Evolutionary conservation across 2,113 vertebrate species (phyloP).

Genomic region (Phyllopteryx taeniolatus): DNA sequence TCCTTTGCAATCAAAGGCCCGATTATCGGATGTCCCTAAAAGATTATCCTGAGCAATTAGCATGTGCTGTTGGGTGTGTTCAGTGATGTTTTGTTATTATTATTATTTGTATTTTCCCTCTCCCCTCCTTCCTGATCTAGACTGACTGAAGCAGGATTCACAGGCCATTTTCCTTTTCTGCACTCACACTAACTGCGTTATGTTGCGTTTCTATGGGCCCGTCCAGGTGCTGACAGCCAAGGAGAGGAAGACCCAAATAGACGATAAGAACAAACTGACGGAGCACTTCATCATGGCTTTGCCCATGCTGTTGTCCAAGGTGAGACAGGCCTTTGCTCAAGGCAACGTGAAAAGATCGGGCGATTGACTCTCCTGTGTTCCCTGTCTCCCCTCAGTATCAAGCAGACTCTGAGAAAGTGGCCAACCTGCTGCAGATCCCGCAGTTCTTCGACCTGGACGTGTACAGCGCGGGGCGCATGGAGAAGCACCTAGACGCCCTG

Average conservation of each 20-base stretch:
- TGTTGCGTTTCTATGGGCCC: slow-evolving; percentile 6
- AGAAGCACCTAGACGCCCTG: slow-evolving; percentile 96
- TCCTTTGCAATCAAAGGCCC: background rate
- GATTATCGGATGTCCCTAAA: background rate
- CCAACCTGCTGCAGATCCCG: slow-evolving; percentile 96
- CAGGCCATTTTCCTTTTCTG: too few relatives aligned
- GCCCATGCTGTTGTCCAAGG: slow-evolving; percentile 97
- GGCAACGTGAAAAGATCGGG: background rate
- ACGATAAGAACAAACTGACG: slow-evolving; percentile 96
- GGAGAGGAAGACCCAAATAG: slow-evolving; percentile 98
- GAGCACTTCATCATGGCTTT: slow-evolving; percentile 98
- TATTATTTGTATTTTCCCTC: too few relatives aligned
- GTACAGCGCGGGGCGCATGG: slow-evolving; percentile 97
- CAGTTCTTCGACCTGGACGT: slow-evolving; percentile 97
- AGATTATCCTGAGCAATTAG: background rate
- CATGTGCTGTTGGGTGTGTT: background rate
- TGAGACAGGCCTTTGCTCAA: slow-evolving; percentile 45
- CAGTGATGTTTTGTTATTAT: background rate
- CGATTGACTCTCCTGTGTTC: background rate
- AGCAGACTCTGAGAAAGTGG: slow-evolving; percentile 95
- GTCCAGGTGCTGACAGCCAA: slow-evolving; percentile 92
- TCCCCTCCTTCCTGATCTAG: too few relatives aligned
- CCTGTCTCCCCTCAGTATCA: slow-evolving; percentile 82
- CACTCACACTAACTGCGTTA: background rate
- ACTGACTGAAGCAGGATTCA: too few relatives aligned